Evolutionary conservation across 2,888 invertebrate genomes (phyloP).

Genomic region (Sabellastarte sp.): DNA sequence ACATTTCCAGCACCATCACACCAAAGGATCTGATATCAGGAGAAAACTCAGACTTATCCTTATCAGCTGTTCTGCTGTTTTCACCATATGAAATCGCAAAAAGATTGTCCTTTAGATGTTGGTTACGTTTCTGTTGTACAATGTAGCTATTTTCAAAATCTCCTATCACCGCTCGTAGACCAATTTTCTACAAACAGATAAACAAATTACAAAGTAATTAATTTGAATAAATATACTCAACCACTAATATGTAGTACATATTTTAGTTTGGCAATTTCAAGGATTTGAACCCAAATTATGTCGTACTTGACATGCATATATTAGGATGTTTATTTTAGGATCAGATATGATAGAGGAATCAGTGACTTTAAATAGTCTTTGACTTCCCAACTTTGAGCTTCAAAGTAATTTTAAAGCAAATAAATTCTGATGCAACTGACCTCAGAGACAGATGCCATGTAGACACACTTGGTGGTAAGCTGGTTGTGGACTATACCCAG

Average conservation of each 20-base stretch:
- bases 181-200: constrained; percentile 19
- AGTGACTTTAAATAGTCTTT: too few species aligned
- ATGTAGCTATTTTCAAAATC: constrained; percentile 20
- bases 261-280: background rate
- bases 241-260: background rate
- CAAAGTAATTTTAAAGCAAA: too few species aligned
- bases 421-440: too few species aligned
- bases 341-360: too few species aligned
- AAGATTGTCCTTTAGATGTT: background rate
- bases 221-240: too few species aligned
- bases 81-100: background rate
- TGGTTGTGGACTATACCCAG: constrained; percentile 16
- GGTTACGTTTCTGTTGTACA: constrained; percentile 3
- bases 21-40: constrained; percentile 19
- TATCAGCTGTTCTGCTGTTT: background rate
- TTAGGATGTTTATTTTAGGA: too few species aligned
- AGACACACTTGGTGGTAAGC: constrained; percentile 17
- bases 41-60: constrained; percentile 11
- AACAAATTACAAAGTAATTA: too few species aligned
- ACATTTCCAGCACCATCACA: constrained; percentile 14
- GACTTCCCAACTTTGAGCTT: too few species aligned
- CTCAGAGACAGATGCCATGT: constrained; percentile 21
- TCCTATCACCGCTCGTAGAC: constrained; percentile 16
- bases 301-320: too few species aligned
- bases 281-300: background rate